Base-by-base conservation (phyloP, 2,888 invertebrate species). In the Rutpela maculata region DNA sequence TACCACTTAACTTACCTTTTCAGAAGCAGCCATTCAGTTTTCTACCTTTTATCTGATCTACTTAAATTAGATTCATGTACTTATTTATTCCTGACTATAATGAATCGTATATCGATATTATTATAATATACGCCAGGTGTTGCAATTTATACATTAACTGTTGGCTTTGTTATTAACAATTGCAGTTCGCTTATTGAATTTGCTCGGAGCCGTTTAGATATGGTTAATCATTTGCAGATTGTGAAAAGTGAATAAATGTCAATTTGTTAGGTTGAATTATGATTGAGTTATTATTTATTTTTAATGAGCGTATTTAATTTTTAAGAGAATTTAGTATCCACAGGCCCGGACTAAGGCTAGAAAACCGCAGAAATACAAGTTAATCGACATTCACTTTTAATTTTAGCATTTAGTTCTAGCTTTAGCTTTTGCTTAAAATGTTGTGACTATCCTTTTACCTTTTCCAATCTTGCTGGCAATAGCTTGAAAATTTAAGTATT, bases 1-100 rank as follows among this genome's bases (percentile, higher is more conserved):
- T 87, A 82, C 86, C 84, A 85, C 85, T 85, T 84, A 84, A 82
- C 82, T 84, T 83, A 80, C 83, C 80, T 80, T 80, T 84, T 84
- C 84, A 81, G 85, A 80, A 84, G 84, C 83, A 81, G 67, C 81
- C 82, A 80, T 76, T 82, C 83, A 81, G 79, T 80, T 78, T 82
- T 79, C 76, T 76, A 63, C 72, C 67, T 38, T 67, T 80, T 84
- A 83, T 83, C 84, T 82, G 84, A 84, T 83, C 78, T 73, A 74
- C 76, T 79, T 78, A 82, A 83, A 83, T 84, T 84, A 78, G 80
- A 81, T 81, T 80, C 82, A 77, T 79, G 82, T 38, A 66, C 63
- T 80, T 75, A 76, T 75, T 78, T 80, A 80, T 74, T 76, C 62
- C 73, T 65, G 78, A 75, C 68, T 70, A 60, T 75, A 80, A 79